Conservation (phyloP, 2,113 vertebrate species). For the Gymnorhina tibicen region DNA sequence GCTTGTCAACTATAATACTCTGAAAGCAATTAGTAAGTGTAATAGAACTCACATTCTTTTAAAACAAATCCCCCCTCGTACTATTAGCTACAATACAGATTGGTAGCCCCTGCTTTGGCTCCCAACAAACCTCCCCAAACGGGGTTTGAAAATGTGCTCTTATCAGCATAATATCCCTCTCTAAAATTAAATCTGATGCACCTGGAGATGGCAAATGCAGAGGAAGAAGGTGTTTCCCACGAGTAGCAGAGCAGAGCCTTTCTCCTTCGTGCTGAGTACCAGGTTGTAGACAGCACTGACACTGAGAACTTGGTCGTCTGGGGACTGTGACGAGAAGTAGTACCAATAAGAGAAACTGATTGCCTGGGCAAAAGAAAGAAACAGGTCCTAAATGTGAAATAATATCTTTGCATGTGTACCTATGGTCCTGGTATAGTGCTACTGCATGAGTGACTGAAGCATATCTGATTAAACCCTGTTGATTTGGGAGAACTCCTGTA, state of each 20-base stretch:
- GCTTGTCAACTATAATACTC: neutral
- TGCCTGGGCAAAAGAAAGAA: neutral
- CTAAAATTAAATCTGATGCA: conserved; percentile 31
- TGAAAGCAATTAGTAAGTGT: neutral
- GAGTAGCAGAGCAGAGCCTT: neutral
- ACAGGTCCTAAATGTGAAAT: neutral
- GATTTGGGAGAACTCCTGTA: neutral
- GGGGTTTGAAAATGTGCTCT: neutral
- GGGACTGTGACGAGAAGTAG: neutral
- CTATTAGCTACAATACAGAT: neutral
- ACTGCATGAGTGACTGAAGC: neutral
- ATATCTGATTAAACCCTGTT: neutral
- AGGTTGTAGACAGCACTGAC: neutral
- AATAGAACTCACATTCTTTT: neutral
- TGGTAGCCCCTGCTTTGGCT: neutral
- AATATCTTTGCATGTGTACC: neutral
- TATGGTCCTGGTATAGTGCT: neutral
- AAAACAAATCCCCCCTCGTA: neutral
- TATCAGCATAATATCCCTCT: neutral
- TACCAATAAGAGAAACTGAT: neutral
- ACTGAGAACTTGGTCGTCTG: neutral
- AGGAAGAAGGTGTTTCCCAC: neutral
- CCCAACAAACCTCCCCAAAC: neutral
- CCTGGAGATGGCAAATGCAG: conserved; percentile 22
- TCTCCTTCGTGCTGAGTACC: neutral